phyloP scores from a whole-genome alignment of 1,140 invertebrate species.

The Telenomus remus region DNA sequence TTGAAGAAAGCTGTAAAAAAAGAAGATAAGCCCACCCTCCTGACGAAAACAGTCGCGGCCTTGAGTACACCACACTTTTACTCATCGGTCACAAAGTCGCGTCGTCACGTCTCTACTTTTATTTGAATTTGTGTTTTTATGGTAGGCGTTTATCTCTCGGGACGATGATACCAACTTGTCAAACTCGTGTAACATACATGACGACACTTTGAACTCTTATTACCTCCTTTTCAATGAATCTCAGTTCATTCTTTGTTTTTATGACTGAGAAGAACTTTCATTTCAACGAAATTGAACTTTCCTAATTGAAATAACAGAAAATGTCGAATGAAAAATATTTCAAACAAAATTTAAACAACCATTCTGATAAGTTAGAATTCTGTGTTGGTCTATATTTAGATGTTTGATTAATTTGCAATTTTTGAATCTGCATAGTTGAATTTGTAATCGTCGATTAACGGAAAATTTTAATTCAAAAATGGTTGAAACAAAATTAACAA shows the following conservation, averaged over 20 bases:
- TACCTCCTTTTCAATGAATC: not conserved
- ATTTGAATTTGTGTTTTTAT: constrained; percentile 57
- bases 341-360: too few species aligned
- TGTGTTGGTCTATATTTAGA: too few species aligned
- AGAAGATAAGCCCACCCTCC: constrained; percentile 65
- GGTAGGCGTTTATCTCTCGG: constrained; percentile 52
- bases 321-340: too few species aligned
- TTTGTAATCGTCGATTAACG: too few species aligned
- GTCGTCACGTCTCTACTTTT: constrained; percentile 52
- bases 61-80: constrained; percentile 50
- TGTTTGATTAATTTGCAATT: too few species aligned
- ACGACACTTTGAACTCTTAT: constrained; percentile 21
- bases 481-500: too few species aligned
- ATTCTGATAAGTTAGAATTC: too few species aligned
- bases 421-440: too few species aligned
- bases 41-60: constrained; percentile 28
- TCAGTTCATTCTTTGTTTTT: not conserved
- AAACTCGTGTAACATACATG: constrained; percentile 36
- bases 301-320: too few species aligned
- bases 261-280: not conserved
- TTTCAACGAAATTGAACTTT: too few species aligned
- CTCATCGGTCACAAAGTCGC: constrained; percentile 17
- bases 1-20: constrained; percentile 58
- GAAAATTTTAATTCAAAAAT: too few species aligned
- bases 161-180: constrained; percentile 46